Evolutionary conservation across 2,113 vertebrate genomes (phyloP), one percentile per base, ranked within the genome.

Genomic region (Gambusia holbrooki): DNA sequence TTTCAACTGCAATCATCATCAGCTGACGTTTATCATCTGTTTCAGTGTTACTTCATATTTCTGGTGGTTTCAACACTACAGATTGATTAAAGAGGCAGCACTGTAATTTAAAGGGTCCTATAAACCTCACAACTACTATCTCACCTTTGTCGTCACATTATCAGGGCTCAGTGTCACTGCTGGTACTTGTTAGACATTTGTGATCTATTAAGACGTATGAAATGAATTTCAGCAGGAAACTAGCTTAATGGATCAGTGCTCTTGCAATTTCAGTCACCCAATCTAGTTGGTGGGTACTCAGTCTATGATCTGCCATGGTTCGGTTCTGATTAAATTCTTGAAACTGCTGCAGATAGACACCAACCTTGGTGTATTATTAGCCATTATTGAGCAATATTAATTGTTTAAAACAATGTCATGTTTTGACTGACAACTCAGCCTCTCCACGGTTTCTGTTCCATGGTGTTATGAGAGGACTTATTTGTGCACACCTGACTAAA

Each of bases 301-400:
- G 68, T 74, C 40, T 77, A 54, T 68, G 64, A 66, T 79, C 73
- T 74, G 63, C 73, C 37, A 9, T 51, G 76, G 73, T 82, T 88
- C 84, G 77, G 73, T 84, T 83, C 66, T 78, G 76, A 88, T 83
- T 74, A 78, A 83, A 85, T 54, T 67, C 29, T 87, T 83, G 88
- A 48, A 48, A 19, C 40, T 42, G 40, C 17, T 48, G 17, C 4
- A 48, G 5, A 48, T 19, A 48, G 17, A 17, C 45, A 14, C 40
- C 14, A 42, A 4, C 17, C 14, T 17, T 48, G 45, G 7, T 48
- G 17, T 48, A 48, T 48, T 48, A 48, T 13, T 28, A 28, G 10
- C 27, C 9, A 1, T 61, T 61, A 27, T 27, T 28, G 60, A 61
- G 11, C n/a, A 14, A 27, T 61, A 61, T 28, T 22, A 73, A 60